Evolutionary conservation across 2,888 invertebrate species (phyloP).

Genomic region (Mimachlamys varia): DNA sequence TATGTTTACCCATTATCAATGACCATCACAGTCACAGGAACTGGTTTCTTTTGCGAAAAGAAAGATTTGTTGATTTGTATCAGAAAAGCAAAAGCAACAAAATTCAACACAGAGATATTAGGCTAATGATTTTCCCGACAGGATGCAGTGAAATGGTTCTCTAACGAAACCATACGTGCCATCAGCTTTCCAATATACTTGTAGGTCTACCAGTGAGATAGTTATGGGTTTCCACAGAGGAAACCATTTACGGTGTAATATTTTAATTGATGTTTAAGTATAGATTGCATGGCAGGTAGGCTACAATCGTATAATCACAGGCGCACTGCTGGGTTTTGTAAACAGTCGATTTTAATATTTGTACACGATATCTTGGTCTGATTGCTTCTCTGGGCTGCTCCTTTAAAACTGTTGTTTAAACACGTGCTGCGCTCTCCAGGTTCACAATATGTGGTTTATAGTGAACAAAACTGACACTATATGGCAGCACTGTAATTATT

Average conservation of each 20-base stretch:
- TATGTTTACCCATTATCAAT: too few relatives aligned
- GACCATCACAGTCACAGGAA: too few relatives aligned
- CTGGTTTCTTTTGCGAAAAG: too few relatives aligned
- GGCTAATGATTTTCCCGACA: too few relatives aligned
- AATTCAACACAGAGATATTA: too few relatives aligned
- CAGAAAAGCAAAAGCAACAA: too few relatives aligned
- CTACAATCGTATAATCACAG: not conserved
- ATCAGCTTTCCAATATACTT: too few relatives aligned
- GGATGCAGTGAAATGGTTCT: too few relatives aligned
- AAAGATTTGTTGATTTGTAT: too few relatives aligned
- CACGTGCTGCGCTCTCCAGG: not conserved
- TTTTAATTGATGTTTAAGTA: not conserved
- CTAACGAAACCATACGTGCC: too few relatives aligned
- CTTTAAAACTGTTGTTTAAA: not conserved
- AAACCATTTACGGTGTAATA: not conserved
- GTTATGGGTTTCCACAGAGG: too few relatives aligned
- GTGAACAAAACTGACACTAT: not conserved
- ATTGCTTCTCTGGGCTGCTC: not conserved
- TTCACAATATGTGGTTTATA: not conserved
- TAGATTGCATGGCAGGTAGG: not conserved
- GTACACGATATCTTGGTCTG: not conserved
- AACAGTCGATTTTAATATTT: not conserved
- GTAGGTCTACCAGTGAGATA: too few relatives aligned
- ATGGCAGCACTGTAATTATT: not conserved
- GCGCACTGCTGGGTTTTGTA: not conserved